Evolutionary conservation across 2,113 vertebrate species (phyloP).

Genomic region (Herpailurus yagouaroundi): DNA sequence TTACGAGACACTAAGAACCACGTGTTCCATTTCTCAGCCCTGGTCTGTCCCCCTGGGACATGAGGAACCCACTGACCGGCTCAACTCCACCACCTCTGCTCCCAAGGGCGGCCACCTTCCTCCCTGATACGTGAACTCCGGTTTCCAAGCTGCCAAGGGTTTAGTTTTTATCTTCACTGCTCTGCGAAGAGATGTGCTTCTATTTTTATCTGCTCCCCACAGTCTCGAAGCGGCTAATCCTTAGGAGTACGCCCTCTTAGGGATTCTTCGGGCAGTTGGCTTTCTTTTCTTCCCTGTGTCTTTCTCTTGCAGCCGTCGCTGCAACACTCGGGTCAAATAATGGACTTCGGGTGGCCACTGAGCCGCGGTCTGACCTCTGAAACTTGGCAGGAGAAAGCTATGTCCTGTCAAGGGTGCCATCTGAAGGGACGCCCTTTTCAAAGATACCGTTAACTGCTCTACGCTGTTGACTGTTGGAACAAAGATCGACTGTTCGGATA

Average conservation of each 20-base stretch:
- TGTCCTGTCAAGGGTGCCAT: accelerated
- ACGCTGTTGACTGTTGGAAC: neutral
- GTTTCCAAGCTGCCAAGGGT: too few relatives aligned
- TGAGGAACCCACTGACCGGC: accelerated
- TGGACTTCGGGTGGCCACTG: neutral
- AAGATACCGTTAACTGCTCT: neutral
- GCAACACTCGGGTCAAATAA: neutral
- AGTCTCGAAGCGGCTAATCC: too few relatives aligned
- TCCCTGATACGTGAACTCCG: accelerated
- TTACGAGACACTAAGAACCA: neutral
- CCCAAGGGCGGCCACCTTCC: neutral
- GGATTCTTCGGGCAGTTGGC: neutral
- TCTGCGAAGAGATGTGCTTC: neutral
- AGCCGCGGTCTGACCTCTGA: neutral
- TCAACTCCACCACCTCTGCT: too few relatives aligned
- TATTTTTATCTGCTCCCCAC: neutral
- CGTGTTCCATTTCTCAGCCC: accelerated
- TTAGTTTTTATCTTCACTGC: neutral
- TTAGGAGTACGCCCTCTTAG: neutral
- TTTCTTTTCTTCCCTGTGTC: neutral
- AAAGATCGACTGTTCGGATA: neutral
- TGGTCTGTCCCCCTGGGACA: too few relatives aligned
- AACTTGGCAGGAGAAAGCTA: neutral
- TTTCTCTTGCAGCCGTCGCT: neutral
- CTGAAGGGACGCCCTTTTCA: neutral